Conservation (phyloP, 2,888 invertebrate species). For the Pyrrhia umbra region DNA sequence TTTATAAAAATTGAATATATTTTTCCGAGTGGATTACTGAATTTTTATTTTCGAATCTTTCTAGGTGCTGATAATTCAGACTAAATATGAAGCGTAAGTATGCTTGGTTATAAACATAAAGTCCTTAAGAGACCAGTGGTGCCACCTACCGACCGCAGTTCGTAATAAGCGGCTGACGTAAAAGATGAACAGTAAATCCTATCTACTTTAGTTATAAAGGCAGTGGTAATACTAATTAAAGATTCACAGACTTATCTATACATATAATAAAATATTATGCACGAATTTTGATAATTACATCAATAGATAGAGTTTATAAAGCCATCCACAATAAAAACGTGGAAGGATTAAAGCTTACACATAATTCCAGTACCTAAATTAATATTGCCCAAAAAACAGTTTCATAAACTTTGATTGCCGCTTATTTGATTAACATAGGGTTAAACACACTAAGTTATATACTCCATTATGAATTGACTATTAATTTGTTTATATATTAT, state of each 20-base stretch:
- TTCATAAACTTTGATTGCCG: too few species aligned
- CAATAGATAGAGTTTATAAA: too few species aligned
- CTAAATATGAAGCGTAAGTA: constrained; percentile 5
- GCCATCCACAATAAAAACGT: too few species aligned
- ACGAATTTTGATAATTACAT: too few species aligned
- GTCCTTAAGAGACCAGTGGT: not conserved
- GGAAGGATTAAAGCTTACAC: too few species aligned
- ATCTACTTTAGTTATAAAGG: too few species aligned
- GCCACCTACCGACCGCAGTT: constrained; percentile 34
- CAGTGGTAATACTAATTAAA: too few species aligned
- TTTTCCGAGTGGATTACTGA: constrained; percentile 87
- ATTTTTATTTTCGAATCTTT: constrained; percentile 67
- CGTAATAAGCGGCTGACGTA: not conserved
- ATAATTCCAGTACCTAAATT: too few species aligned
- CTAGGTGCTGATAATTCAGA: not conserved
- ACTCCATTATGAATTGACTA: not conserved
- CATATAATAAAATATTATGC: too few species aligned
- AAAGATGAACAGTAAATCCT: not conserved
- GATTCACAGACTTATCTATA: too few species aligned
- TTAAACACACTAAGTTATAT: not conserved
- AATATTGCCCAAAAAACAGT: too few species aligned
- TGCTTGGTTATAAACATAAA: not conserved
- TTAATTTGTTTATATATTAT: not conserved
- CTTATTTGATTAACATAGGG: too few species aligned
- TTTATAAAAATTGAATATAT: constrained; percentile 90